Percentiles rank a stretch among this genome's conserved stretches.
phyloP scores from a whole-genome alignment of 2,797 vertebrate genomes.

The Loriculus beryllinus region DNA sequence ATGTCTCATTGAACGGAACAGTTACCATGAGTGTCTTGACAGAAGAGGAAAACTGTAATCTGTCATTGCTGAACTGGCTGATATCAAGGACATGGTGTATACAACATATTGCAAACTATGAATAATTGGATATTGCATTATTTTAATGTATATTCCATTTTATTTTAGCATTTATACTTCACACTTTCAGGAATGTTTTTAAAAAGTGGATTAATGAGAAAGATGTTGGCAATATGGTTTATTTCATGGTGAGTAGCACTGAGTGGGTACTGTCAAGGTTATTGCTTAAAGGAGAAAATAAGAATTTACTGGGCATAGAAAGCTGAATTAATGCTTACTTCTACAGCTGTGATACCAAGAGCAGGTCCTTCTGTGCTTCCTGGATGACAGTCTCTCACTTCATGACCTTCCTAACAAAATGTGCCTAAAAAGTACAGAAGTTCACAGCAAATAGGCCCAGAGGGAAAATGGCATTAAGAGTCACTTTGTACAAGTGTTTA shows the following conservation, averaged over 20 bases:
- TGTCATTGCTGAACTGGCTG: neutral
- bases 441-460: neutral
- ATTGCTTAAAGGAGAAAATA: neutral
- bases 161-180: neutral
- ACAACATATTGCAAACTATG: neutral
- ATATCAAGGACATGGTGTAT: neutral
- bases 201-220: neutral
- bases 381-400: neutral
- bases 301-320: neutral
- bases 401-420: neutral
- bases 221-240: neutral
- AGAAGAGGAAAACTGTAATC: neutral
- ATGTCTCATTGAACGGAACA: neutral
- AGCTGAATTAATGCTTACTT: neutral
- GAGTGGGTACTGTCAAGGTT: neutral
- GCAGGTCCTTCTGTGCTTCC: neutral
- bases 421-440: neutral
- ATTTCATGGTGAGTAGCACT: neutral
- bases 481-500: neutral
- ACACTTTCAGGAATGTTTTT: neutral
- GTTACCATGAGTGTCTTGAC: neutral
- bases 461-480: neutral
- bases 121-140: neutral
- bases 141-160: neutral
- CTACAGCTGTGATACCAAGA: neutral